Evolutionary conservation across 2,888 invertebrate genomes (phyloP), one percentile per base, ranked within the genome.

Genomic region (Metellina segmentata): DNA sequence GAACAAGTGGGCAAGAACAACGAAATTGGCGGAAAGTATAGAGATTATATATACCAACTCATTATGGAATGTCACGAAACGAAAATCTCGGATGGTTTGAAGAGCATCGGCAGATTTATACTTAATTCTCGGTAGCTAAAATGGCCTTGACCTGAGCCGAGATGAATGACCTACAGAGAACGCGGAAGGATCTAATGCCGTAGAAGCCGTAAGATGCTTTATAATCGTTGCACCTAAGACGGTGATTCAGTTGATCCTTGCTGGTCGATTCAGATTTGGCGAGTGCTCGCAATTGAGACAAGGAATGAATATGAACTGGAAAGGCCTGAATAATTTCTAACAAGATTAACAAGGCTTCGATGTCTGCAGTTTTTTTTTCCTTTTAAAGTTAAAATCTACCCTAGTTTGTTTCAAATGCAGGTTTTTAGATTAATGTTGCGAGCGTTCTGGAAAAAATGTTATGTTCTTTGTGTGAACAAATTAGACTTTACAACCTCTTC

Each of bases 121-220:
- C 82, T 52, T 82, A 72, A 82, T 82, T 82, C 53, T 53, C 34
- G 52, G 71, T 71, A 81, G 79, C 51, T 49, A 5, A 79, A 74
- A 74, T 86, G 86, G 85, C 91, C 91, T 91, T 91, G 91, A 91
- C 81, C 91, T 72, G 19, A 52, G 81, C 5, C 48, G 86, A 91
- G 91, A 85, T 52, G 88, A 92, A 92, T 74, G 88, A 92, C 91
- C 91, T 83, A 70, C 61, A 61, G 85, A 72, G 91, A 92, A 92
- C 91, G 91, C 91, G 91, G 91, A 92, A 92, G 90, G 70, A 81
- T 61, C 20, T n/a, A 61, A 61, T 86, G 72, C 81, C 20, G 19
- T 52, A 90, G 53, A 61, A 75, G 82, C 51, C 51, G 53, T 69
- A 49, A 89, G 88, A 75, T 51, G 52, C 61, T 51, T 20, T 16